Conservation (phyloP, 2,888 invertebrate genomes). For the Coremacera marginata region DNA sequence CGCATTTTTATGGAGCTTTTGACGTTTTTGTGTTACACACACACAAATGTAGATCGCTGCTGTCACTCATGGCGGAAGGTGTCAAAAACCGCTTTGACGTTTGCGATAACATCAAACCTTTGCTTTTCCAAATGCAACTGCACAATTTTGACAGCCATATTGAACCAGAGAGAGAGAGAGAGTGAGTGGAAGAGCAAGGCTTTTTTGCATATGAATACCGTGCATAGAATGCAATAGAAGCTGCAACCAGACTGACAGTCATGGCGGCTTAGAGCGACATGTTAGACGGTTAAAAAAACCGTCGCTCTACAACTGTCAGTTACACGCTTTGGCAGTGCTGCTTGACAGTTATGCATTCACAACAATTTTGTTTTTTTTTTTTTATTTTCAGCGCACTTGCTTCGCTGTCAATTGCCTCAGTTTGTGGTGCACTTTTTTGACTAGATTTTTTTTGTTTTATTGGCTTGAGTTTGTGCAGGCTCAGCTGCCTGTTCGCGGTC, state of each 20-base stretch:
- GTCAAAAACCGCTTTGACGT: slow-evolving; percentile 51
- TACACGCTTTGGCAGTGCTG: slow-evolving; percentile 49
- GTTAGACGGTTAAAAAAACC: slow-evolving; percentile 48
- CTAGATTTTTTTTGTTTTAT: not conserved
- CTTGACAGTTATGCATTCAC: slow-evolving; percentile 50
- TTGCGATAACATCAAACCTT: slow-evolving; percentile 40
- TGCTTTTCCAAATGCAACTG: slow-evolving; percentile 6
- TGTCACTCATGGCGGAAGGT: slow-evolving; percentile 42
- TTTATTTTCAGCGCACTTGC: slow-evolving; percentile 10
- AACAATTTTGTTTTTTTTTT: slow-evolving; percentile 7
- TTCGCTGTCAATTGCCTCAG: slow-evolving; percentile 9
- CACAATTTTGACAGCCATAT: slow-evolving; percentile 24
- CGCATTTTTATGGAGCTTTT: not conserved
- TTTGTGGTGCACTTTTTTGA: not conserved
- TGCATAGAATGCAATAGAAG: not conserved
- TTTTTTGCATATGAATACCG: not conserved
- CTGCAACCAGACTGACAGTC: not conserved
- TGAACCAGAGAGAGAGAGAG: not conserved
- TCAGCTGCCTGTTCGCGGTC: not conserved
- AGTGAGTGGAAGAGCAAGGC: not conserved
- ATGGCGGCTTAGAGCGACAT: slow-evolving; percentile 54
- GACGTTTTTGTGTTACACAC: not conserved
- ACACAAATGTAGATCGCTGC: slow-evolving; percentile 13
- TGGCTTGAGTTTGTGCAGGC: not conserved
- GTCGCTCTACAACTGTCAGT: slow-evolving; percentile 50